Conservation (phyloP, 2,113 vertebrate genomes). For the Leptosomus discolor region DNA sequence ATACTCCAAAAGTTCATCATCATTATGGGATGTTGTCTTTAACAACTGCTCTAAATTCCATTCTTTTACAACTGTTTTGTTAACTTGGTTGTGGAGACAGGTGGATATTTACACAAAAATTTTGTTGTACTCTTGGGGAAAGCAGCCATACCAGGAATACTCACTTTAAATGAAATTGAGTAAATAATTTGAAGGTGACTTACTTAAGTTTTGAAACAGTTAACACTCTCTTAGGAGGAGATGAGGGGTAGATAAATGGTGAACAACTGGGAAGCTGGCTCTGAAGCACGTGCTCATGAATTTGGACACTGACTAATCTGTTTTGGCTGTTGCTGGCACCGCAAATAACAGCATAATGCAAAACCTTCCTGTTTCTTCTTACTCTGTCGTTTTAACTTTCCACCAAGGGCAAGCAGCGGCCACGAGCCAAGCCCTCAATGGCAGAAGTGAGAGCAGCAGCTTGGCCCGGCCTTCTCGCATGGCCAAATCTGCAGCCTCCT, state of each 20-base stretch:
- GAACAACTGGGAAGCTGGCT: conserved; percentile 60
- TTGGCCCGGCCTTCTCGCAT: background rate
- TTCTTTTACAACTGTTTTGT: background rate
- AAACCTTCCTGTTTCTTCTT: conserved; percentile 41
- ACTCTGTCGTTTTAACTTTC: background rate
- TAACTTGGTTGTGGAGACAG: background rate
- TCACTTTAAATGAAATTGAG: background rate
- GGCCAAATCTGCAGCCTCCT: background rate
- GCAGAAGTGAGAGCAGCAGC: background rate
- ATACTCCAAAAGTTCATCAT: background rate
- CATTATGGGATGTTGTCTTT: background rate
- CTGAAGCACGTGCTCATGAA: conserved; percentile 5
- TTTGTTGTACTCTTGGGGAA: background rate
- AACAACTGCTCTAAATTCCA: background rate
- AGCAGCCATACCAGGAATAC: background rate
- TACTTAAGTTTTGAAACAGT: conserved; percentile 19
- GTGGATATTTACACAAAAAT: conserved; percentile 3
- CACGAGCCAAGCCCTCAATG: background rate
- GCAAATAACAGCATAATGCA: conserved; percentile 35
- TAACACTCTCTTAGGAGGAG: conserved; percentile 12
- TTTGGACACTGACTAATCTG: conserved; percentile 27
- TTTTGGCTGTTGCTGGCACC: conserved; percentile 19
- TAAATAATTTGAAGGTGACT: background rate
- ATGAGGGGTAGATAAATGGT: conserved; percentile 53
- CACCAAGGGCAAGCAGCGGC: background rate